Conservation (phyloP, 1,140 invertebrate genomes). For the Battus philenor region DNA sequence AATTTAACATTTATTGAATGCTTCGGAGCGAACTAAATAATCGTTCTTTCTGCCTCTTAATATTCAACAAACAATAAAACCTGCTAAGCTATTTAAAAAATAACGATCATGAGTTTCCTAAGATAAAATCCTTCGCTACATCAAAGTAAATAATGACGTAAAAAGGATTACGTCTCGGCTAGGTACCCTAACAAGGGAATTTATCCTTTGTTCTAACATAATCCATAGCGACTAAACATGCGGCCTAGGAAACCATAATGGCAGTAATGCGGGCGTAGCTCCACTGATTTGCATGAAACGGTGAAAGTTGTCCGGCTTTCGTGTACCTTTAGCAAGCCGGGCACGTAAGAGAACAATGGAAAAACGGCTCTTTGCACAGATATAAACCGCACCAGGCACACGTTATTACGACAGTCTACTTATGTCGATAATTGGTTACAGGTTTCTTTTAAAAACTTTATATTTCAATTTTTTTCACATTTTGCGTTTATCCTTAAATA, state of each 20-base stretch:
- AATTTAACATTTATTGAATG: constrained; percentile 1
- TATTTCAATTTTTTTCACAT: too few species aligned
- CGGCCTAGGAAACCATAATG: constrained; percentile 12
- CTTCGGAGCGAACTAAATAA: too few species aligned
- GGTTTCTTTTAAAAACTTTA: too few species aligned
- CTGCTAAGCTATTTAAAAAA: too few species aligned
- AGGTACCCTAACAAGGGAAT: background rate
- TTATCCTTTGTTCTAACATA: constrained; percentile 9
- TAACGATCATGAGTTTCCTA: too few species aligned
- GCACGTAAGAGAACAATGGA: constrained; percentile 29
- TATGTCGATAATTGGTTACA: constrained; percentile 1
- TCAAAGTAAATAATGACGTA: too few species aligned
- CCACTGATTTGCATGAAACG: constrained; percentile 31
- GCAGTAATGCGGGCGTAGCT: constrained; percentile 19
- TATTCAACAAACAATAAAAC: too few species aligned
- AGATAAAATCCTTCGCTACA: too few species aligned
- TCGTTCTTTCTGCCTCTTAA: too few species aligned
- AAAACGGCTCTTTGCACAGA: constrained; percentile 24
- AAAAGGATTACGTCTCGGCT: background rate
- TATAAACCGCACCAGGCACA: constrained; percentile 2
- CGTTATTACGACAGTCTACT: background rate
- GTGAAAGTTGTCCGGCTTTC: constrained; percentile 38
- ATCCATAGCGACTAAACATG: background rate
- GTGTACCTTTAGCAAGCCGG: constrained; percentile 26
- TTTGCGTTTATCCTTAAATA: too few species aligned